Evolutionary conservation across 2,797 vertebrate species (phyloP), one percentile per base, ranked within the genome.

Genomic region (Sarcoramphus papa): DNA sequence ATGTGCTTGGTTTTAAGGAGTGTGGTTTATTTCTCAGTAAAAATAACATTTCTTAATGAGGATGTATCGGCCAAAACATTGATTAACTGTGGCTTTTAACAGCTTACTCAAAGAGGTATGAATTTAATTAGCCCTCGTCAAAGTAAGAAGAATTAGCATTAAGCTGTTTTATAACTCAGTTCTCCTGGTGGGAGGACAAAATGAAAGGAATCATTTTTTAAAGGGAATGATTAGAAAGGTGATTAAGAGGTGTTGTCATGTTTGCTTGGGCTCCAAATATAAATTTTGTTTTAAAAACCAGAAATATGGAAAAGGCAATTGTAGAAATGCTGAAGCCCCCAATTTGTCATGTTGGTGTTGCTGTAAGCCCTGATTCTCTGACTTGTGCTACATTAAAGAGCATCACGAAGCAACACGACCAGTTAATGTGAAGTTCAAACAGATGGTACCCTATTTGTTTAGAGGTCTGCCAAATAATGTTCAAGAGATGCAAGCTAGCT

Each of bases 31-130:
- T 93, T 89, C 86, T 82, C 1, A 10, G 48, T 69, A 85, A 94
- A 88, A n/a, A 16, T 62, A 78, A 73, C 43, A 73, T 82, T 97
- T 96, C 81, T 77, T 93, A 93, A 90, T 50, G 83, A 73, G 85
- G 43, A 83, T 0, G 1, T 93, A 91, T 88, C 0, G 3, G 65
- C 94, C 65, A 94, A 93, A 96, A 94, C 93, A 94, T 93, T 85
- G 85, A 84, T 82, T 93, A 96, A 92, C 27, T 83, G 91, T 63
- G 88, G 70, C 88, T 97, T 95, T 95, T 96, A 97, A 96, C 84
- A 91, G 95, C 91, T 95, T 95, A 92, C 86, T 88, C 67, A 78
- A 89, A 91, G 91, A 96, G 81, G 67, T 74, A 97, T 88, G 86
- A 94, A 90, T 94, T 96, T 93, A 88, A 95, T 97, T 88, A 95